A percentile compares a stretch with the other conserved stretches of the same genome.
phyloP scores from a whole-genome alignment of 92 coral and sea anemone species.

The Phenganax stokvisi region DNA sequence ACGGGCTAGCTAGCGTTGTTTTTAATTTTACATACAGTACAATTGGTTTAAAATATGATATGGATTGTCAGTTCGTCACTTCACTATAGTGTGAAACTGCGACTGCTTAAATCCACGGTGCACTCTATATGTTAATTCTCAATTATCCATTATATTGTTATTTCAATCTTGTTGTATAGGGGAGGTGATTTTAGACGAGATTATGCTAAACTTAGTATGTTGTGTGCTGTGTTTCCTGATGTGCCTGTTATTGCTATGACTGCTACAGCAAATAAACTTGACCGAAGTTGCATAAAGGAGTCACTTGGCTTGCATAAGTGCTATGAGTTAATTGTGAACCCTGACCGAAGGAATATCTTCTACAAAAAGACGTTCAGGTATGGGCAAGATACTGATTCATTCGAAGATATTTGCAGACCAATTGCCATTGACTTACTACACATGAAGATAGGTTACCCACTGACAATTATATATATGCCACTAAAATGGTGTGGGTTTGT shows the following conservation, averaged over 20 bases:
- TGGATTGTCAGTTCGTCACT: no score
- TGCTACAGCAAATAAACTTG: background rate
- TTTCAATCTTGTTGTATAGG: constrained; percentile 9
- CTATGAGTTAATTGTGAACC: background rate
- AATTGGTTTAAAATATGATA: no score
- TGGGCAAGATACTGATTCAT: background rate
- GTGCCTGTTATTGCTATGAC: background rate
- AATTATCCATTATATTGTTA: background rate
- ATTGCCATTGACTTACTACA: background rate
- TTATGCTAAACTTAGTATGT: background rate
- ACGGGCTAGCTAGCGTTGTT: no score
- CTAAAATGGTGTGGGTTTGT: constrained; percentile 5
- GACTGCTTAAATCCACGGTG: no score
- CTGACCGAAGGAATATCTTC: no score
- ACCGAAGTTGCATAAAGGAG: background rate
- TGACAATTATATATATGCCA: background rate
- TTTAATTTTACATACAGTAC: no score
- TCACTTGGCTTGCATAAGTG: background rate
- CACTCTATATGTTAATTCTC: background rate
- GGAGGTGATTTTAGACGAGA: background rate
- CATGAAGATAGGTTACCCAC: background rate
- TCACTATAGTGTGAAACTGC: no score
- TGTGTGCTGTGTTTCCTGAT: background rate
- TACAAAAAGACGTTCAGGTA: background rate
- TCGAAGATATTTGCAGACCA: background rate